Percentiles rank a stretch among this genome's conserved stretches.
phyloP scores from a whole-genome alignment of 2,113 vertebrate genomes.

The Varanus salvator region DNA sequence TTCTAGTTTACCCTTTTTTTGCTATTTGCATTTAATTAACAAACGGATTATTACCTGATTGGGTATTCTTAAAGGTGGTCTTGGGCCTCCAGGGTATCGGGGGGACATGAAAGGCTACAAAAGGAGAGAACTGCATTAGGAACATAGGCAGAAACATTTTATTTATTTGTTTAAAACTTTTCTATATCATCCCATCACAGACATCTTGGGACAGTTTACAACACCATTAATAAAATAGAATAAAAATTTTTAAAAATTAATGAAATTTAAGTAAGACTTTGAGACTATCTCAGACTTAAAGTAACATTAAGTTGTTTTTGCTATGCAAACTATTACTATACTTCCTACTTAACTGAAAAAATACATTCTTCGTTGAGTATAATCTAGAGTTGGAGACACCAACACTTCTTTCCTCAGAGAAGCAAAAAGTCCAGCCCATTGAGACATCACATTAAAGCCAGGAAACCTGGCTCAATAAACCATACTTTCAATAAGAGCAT shows the following conservation, averaged over 20 bases:
- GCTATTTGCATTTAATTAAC: neutral
- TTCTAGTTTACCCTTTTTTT: neutral
- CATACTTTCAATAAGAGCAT: neutral
- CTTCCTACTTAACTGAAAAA: neutral
- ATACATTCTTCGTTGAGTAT: neutral
- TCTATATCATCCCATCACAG: too few relatives aligned
- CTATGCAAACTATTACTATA: neutral
- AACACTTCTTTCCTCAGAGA: neutral
- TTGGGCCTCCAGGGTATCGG: slow-evolving; percentile 96
- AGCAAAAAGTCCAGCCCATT: neutral
- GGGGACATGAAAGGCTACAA: slow-evolving; percentile 97
- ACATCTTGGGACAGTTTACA: too few relatives aligned
- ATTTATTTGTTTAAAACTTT: too few relatives aligned
- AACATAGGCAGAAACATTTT: slow-evolving; percentile 26
- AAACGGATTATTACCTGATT: slow-evolving; percentile 88
- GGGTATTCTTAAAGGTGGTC: slow-evolving; percentile 95
- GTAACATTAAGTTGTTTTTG: neutral
- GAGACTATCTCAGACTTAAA: neutral
- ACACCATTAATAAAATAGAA: too few relatives aligned
- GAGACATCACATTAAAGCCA: neutral
- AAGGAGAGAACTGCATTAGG: slow-evolving; percentile 51
- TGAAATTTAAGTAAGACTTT: neutral
- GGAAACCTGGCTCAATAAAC: neutral
- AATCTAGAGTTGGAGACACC: neutral
- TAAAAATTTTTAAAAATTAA: neutral